These are phyloP conservation scores for Dasysyrphus tricinctus DNA, from an alignment of 2,888 invertebrate species.

Conservation along the genomic window DNA sequence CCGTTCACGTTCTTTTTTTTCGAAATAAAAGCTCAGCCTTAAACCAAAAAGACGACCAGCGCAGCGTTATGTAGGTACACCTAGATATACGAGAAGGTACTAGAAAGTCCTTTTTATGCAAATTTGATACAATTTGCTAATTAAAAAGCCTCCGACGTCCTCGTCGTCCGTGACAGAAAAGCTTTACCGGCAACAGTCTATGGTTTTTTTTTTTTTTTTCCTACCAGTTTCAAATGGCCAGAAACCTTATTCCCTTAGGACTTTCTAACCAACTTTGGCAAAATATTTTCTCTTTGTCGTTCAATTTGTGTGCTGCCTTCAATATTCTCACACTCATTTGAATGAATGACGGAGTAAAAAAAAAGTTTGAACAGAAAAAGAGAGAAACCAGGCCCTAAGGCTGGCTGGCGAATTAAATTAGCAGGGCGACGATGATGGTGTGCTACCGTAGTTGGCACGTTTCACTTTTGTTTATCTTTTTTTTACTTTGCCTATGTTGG, in stretches of 20 bases:
- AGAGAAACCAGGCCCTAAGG: conserved; percentile 48
- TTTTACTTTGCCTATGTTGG: neutral
- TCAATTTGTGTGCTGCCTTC: conserved; percentile 58
- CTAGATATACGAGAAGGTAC: neutral
- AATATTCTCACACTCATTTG: conserved; percentile 43
- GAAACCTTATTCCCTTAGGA: conserved; percentile 27
- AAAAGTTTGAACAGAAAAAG: conserved; percentile 34
- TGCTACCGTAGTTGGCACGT: conserved; percentile 71
- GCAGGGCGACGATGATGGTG: conserved; percentile 67
- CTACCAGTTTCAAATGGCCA: conserved; percentile 27
- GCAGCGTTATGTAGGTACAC: too few relatives aligned
- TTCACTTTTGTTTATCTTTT: conserved; percentile 25
- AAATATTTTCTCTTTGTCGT: conserved; percentile 66
- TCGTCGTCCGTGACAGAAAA: conserved; percentile 20
- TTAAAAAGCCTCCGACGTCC: conserved; percentile 59
- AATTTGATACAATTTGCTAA: conserved; percentile 74
- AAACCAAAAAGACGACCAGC: neutral
- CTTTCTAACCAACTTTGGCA: conserved; percentile 55
- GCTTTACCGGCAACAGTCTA: conserved; percentile 29
- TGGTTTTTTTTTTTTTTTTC: neutral
- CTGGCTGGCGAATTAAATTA: conserved; percentile 70
- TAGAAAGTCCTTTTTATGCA: conserved; percentile 66
- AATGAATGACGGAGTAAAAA: neutral
- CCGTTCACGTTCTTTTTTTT: neutral
- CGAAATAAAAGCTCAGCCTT: neutral